phyloP scores from a whole-genome alignment of 2,113 vertebrate genomes.

The Zosterops borbonicus region DNA sequence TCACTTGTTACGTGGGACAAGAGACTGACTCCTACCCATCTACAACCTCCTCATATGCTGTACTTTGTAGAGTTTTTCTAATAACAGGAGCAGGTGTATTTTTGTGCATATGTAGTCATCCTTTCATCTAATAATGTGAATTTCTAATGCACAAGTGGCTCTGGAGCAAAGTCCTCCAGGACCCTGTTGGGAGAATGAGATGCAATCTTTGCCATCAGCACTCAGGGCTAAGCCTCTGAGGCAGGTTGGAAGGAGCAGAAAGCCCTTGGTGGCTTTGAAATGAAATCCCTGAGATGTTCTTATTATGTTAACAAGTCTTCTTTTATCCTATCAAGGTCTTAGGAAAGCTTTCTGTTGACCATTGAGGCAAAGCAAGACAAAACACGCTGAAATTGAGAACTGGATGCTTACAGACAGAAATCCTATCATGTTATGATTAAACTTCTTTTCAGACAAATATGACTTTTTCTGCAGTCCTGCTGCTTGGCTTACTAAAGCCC shows the following conservation, averaged over 20 bases:
- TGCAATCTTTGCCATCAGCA: not conserved
- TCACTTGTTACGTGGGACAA: too few relatives aligned
- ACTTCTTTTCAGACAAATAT: constrained; percentile 41
- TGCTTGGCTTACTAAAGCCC: not conserved
- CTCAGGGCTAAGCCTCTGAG: not conserved
- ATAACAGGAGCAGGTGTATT: not conserved
- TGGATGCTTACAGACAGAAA: constrained; percentile 45
- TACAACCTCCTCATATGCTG: not conserved
- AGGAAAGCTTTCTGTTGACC: constrained; percentile 26
- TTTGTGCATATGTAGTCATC: constrained; percentile 18
- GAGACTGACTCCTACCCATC: not conserved
- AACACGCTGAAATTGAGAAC: constrained; percentile 31
- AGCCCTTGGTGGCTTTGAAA: not conserved
- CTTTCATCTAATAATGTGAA: not conserved
- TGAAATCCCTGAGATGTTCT: constrained; percentile 9
- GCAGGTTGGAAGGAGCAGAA: constrained; percentile 37
- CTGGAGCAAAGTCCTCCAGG: not conserved
- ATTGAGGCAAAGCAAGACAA: constrained; percentile 42
- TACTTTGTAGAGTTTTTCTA: not conserved
- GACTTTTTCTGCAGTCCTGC: not conserved
- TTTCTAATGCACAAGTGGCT: not conserved
- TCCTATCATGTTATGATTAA: constrained; percentile 25
- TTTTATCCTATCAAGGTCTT: constrained; percentile 41
- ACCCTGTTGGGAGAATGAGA: constrained; percentile 16
- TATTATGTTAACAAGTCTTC: constrained; percentile 58